Evolutionary conservation across 2,888 invertebrate species (phyloP), one percentile per base, ranked within the genome.

Genomic region (Ormyrus pomaceus): DNA sequence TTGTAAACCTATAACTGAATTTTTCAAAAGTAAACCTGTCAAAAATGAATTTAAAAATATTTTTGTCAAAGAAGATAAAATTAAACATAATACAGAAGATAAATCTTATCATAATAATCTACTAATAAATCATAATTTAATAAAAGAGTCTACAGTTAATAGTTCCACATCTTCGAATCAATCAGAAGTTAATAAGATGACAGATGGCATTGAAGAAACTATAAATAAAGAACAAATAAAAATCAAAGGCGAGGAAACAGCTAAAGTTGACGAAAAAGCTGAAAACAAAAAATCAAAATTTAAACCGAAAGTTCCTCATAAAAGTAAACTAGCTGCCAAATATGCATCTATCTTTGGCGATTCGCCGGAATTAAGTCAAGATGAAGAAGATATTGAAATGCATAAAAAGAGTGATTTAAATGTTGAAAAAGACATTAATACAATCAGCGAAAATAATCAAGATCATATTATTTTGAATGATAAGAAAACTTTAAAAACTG

Each of bases 291-390:
- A 53, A 65, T n/a, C 50, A 19, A 56, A 51, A 9, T 68, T 65
- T 48, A 82, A 80, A 80, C 71, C 34, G 9, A 80, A 81, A 79
- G 68, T 64, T 78, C 73, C 65, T 75, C 45, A 48, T 11, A 72
- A 53, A 58, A 70, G 62, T 45, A 81, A 82, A 61, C 11, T 69
- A 73, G 76, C 73, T 19, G 50, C n/a, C 0, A 79, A 75, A 72
- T 72, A 64, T 76, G 53, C 56, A 13, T 55, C 68, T 11, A 53
- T 80, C 51, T 82, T 79, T 77, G 73, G 69, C 53, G 61, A 75
- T 58, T 69, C 75, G 61, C 46, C 66, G 59, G 19, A 46, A 10
- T 50, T 6, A 2, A n/a, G 9, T 59, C n/a, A 13, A 13, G n/a
- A 65, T 6, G 6, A 70, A 6, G 51, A 62, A 58, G 45, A 48